Evolutionary conservation across 2,888 invertebrate species (phyloP).

Genomic region (Drosophila anomalipes): DNA sequence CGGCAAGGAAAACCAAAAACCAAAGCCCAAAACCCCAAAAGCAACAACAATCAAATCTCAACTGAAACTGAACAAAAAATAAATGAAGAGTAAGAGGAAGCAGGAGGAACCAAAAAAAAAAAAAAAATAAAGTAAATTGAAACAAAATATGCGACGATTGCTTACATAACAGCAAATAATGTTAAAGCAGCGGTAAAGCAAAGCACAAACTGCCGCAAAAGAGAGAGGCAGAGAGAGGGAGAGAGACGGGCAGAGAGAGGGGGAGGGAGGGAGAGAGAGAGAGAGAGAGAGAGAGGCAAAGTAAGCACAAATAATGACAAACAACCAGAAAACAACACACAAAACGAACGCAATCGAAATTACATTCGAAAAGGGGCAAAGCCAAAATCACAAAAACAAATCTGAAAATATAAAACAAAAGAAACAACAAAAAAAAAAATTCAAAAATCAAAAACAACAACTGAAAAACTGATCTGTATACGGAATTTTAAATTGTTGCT

Average conservation of each 20-base stretch:
- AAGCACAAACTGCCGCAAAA: slow-evolving; percentile 28
- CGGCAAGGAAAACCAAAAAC: slow-evolving; percentile 54
- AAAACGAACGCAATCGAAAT: slow-evolving; percentile 55
- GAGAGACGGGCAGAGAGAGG: slow-evolving; percentile 15
- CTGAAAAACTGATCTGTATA: slow-evolving; percentile 44
- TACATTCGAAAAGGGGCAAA: slow-evolving; percentile 56
- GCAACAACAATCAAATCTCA: slow-evolving; percentile 31
- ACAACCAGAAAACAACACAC: slow-evolving; percentile 62
- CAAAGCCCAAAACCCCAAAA: background rate
- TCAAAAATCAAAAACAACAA: slow-evolving; percentile 5
- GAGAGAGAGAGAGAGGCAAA: slow-evolving; percentile 17
- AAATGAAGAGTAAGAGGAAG: slow-evolving; percentile 7
- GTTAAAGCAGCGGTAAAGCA: slow-evolving; percentile 76
- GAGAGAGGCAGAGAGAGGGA: slow-evolving; percentile 11
- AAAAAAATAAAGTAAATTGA: slow-evolving; percentile 64
- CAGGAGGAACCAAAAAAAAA: slow-evolving; percentile 28
- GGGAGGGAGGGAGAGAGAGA: slow-evolving; percentile 23
- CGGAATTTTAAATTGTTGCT: slow-evolving; percentile 19
- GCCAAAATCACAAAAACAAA: slow-evolving; percentile 40
- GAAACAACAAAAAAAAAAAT: background rate
- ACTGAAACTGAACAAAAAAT: slow-evolving; percentile 19
- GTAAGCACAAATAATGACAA: slow-evolving; percentile 68
- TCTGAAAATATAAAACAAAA: slow-evolving; percentile 31
- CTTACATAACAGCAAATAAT: slow-evolving; percentile 81
- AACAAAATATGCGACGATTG: slow-evolving; percentile 74